phyloP scores from a whole-genome alignment of 2,797 vertebrate genomes.

The Pelochelys cantorii region DNA sequence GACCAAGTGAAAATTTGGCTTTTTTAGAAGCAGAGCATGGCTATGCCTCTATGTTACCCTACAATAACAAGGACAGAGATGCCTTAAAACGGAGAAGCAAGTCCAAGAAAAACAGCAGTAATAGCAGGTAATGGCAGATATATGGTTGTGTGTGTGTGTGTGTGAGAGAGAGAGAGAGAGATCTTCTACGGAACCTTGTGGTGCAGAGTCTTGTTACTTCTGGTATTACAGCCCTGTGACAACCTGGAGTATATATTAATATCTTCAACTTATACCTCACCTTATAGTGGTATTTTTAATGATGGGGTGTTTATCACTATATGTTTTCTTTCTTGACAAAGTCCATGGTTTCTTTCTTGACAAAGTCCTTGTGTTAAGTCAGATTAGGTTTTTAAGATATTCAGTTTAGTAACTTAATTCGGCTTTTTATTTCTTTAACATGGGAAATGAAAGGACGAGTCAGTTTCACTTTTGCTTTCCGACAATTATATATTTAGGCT shows the following conservation, averaged over 20 bases:
- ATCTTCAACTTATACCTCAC: not conserved
- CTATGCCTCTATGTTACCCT: slow-evolving; percentile 94
- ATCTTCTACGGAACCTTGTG: not conserved
- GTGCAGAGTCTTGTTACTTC: not conserved
- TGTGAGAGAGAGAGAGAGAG: too few relatives aligned
- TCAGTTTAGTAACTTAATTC: not conserved
- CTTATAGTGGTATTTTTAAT: not conserved
- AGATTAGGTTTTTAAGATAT: not conserved
- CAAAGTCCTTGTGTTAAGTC: not conserved
- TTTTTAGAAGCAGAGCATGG: slow-evolving; percentile 95
- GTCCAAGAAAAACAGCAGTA: slow-evolving; percentile 92
- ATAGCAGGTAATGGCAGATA: slow-evolving; percentile 88
- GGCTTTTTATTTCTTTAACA: not conserved
- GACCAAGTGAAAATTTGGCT: slow-evolving; percentile 36
- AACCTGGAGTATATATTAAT: not conserved
- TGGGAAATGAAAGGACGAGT: not conserved
- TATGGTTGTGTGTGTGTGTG: not conserved
- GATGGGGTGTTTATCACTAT: not conserved
- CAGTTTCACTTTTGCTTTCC: not conserved
- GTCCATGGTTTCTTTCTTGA: not conserved
- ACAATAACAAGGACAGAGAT: slow-evolving; percentile 90
- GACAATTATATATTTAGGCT: not conserved
- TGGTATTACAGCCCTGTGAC: not conserved
- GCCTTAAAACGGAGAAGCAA: slow-evolving; percentile 91
- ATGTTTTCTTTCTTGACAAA: not conserved